A percentile compares a stretch with the other conserved stretches of the same genome.
These are phyloP conservation scores for Notodonta dromedarius DNA, from an alignment of 2,888 invertebrate genomes.

Conservation along the genomic window DNA sequence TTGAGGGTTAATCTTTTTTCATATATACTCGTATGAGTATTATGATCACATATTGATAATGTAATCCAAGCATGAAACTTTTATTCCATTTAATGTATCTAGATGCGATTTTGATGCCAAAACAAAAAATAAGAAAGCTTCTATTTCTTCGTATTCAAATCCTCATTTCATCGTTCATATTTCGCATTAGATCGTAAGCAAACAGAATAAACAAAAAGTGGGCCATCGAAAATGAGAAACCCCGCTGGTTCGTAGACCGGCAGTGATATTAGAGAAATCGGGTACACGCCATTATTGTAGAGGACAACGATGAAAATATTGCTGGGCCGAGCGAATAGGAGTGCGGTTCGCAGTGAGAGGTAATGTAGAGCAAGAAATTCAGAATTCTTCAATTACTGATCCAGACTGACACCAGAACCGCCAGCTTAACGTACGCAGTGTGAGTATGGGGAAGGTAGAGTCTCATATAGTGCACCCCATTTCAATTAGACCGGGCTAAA, in stretches of 20 bases:
- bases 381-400: no score
- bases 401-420: no score
- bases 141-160: constrained; percentile 39
- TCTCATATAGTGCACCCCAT: no score
- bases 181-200: constrained; percentile 29
- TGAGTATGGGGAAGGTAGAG: no score
- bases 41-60: no score
- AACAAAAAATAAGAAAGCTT: constrained; percentile 26
- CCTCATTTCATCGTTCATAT: constrained; percentile 33
- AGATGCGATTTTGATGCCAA: constrained; percentile 14
- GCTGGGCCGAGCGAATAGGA: constrained; percentile 12
- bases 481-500: no score
- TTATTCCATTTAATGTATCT: constrained; percentile 2
- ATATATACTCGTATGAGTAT: no score
- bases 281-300: constrained; percentile 25
- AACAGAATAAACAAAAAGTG: constrained; percentile 44
- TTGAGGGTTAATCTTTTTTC: no score
- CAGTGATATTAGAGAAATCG: constrained; percentile 46
- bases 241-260: constrained; percentile 41
- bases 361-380: not conserved
- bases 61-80: no score
- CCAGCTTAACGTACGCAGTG: no score
- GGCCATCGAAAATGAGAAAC: constrained; percentile 38
- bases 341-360: not conserved
- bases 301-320: not conserved